Evolutionary conservation across 2,113 vertebrate species (phyloP), one percentile per base, ranked within the genome.

Genomic region (Scopus umbretta): DNA sequence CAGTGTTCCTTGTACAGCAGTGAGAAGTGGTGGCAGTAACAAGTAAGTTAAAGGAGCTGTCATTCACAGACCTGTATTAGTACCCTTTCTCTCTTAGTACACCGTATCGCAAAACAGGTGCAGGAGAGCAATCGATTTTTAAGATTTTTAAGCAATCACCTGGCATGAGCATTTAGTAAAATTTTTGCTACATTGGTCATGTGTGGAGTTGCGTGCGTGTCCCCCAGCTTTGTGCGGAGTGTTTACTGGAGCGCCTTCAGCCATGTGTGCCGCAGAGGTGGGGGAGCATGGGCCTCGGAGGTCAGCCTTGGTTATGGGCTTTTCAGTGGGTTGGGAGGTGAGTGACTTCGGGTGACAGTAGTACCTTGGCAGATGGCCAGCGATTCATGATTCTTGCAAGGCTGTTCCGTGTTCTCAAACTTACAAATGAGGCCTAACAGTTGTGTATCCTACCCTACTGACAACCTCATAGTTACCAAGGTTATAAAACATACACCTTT

Each of bases 171-270:
- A 2, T 55, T 17, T 40, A 52, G 25, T 40, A 45, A 52, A 65
- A 26, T 9, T 63, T 86, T n/a, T 27, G 20, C 18, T 30, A 1
- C 18, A 0, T 16, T 34, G 34, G 5, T 82, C 1, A 3, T 8
- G 3, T 38, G 11, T 50, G 61, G 52, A 29, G 15, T 15, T 59
- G n/a, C n/a, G n/a, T n/a, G n/a, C n/a, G n/a, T n/a, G 55, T 36
- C 9, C 21, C 14, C 12, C 2, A 4, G 32, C 1, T 11, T 55
- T 1, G 0, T 36, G 75, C 11, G 0, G 1, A 21, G 17, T 10
- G 9, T 68, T 65, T 12, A 9, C 29, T 21, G 50, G 50, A 43
- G 13, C 6, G 1, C 30, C 18, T 42, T 70, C 38, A 50, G 30
- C 56, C 14, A 3, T 5, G 25, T 0, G 2, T 36, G 26, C 34